A percentile compares a stretch with the other conserved stretches of the same genome.
phyloP scores from a whole-genome alignment of 2,797 vertebrate species.

The Lophura swinhoii region DNA sequence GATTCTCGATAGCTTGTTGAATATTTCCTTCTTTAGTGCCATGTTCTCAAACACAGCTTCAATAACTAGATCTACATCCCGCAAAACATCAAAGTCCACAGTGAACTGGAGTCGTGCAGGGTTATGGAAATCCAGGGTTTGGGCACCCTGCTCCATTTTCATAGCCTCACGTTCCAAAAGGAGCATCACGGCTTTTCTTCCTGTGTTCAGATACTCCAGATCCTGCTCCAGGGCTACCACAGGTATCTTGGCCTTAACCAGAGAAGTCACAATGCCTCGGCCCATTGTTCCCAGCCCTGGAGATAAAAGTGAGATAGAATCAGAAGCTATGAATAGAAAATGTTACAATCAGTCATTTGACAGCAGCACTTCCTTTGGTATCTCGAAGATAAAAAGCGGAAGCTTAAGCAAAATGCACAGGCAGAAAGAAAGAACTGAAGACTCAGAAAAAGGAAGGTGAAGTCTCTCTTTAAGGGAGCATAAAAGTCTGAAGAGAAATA shows the following conservation, averaged over 20 bases:
- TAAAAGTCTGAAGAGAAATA: not conserved
- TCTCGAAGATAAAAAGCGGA: not conserved
- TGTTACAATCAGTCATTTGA: not conserved
- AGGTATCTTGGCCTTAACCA: slow-evolving; percentile 85
- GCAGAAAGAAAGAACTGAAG: not conserved
- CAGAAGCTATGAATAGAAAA: slow-evolving; percentile 5
- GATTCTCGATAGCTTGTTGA: slow-evolving; percentile 82
- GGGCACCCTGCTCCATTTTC: slow-evolving; percentile 74
- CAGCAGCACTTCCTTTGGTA: not conserved
- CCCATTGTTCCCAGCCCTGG: slow-evolving; percentile 96
- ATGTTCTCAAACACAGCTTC: slow-evolving; percentile 96
- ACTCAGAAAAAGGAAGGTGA: not conserved
- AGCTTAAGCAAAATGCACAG: not conserved
- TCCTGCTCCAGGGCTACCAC: slow-evolving; percentile 90
- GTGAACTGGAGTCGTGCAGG: slow-evolving; percentile 79
- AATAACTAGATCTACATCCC: slow-evolving; percentile 87
- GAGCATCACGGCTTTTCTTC: slow-evolving; percentile 79
- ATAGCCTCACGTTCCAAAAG: slow-evolving; percentile 83
- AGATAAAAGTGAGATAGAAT: slow-evolving; percentile 49
- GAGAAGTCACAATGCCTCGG: slow-evolving; percentile 86
- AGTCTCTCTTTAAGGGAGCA: not conserved
- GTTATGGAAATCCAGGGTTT: slow-evolving; percentile 27
- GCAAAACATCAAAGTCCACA: slow-evolving; percentile 73
- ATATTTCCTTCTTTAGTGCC: slow-evolving; percentile 87
- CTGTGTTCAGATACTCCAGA: slow-evolving; percentile 81